Conservation (phyloP, 2,113 vertebrate species). For the Microcebus jonahi region DNA sequence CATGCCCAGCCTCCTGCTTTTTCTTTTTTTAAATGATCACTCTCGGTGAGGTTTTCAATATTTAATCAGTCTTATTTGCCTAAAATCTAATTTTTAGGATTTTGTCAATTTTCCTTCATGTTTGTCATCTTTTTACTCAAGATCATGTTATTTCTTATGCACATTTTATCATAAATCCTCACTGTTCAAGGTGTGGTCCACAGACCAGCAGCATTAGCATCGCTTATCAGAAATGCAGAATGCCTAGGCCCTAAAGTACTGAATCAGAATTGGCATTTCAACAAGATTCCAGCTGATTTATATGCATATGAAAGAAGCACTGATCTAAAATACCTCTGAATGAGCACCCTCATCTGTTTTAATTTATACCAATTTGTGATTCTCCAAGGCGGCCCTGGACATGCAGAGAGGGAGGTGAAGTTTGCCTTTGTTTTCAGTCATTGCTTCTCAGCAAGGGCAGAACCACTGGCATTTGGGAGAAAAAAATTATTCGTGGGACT, state of each 20-base stretch:
- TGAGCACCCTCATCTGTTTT: neutral
- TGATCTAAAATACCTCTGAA: neutral
- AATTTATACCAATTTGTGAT: neutral
- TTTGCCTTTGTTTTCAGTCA: neutral
- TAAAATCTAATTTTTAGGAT: neutral
- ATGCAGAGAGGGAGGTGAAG: neutral
- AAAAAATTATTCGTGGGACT: neutral
- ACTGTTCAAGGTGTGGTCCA: neutral
- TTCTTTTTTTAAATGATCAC: neutral
- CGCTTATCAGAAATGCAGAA: neutral
- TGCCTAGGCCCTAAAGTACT: neutral
- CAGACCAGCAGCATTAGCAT: neutral
- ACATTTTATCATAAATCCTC: neutral
- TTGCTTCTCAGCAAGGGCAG: neutral
- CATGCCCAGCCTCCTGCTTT: neutral
- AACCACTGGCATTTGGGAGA: neutral
- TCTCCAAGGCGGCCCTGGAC: neutral
- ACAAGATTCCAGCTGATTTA: neutral
- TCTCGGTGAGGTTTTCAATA: slow-evolving; percentile 5
- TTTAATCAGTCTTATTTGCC: neutral
- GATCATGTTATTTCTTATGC: neutral
- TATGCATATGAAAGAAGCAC: neutral
- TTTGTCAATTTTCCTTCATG: neutral
- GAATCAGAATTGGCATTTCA: neutral
- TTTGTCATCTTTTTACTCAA: neutral